Evolutionary conservation across 2,888 invertebrate species (phyloP).

Genomic region (Pinctada fucata): DNA sequence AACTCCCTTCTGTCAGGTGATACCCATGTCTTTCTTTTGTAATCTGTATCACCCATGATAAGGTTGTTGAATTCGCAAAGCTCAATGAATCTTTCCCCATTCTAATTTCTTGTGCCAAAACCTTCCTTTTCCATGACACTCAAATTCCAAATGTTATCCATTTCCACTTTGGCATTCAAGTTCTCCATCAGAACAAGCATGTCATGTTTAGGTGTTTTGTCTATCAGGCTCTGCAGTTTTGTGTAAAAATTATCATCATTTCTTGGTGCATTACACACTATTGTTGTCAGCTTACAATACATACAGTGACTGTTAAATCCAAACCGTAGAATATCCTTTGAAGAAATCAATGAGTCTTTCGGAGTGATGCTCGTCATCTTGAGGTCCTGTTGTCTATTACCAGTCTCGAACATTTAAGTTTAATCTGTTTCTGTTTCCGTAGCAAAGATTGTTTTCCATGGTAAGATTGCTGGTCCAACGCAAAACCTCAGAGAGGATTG

Average conservation of each 20-base stretch:
- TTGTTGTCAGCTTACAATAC: background rate
- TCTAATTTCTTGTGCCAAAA: background rate
- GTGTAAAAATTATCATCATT: background rate
- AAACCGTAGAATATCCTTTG: constrained; percentile 1
- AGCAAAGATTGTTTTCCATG: constrained; percentile 1
- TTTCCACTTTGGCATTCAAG: background rate
- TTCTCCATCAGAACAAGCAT: background rate
- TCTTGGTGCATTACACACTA: background rate
- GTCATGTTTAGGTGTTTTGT: background rate
- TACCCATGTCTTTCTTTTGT: background rate
- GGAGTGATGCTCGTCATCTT: constrained; percentile 1
- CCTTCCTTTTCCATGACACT: background rate
- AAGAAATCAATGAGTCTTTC: background rate
- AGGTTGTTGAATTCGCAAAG: background rate
- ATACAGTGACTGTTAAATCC: background rate
- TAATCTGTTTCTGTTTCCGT: background rate
- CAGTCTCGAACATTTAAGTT: background rate
- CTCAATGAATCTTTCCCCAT: background rate
- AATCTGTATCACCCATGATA: background rate
- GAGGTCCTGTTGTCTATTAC: background rate
- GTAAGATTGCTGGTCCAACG: background rate
- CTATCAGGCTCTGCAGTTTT: background rate
- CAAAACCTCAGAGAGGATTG: background rate
- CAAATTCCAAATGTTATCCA: background rate
- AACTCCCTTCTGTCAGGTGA: background rate